Percentiles rank a stretch among this genome's conserved stretches.
These are phyloP conservation scores for Dunckerocampus dactyliophorus DNA, from an alignment of 2,113 vertebrate species.

Conservation along the genomic window DNA sequence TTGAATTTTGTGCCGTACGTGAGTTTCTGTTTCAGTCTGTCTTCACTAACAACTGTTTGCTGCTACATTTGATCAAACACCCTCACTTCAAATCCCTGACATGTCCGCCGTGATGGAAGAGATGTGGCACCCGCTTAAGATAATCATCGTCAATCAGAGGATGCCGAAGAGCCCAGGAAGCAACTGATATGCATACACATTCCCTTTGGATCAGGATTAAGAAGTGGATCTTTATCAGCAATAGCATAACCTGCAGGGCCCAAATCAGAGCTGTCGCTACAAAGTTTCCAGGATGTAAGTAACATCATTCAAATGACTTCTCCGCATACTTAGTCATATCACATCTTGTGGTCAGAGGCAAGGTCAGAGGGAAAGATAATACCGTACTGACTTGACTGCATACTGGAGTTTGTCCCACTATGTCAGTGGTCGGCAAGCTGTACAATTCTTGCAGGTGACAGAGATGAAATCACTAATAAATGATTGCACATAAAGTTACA, in stretches of 20 bases:
- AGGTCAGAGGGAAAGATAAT: too few relatives aligned
- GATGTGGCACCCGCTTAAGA: slow-evolving; percentile 52
- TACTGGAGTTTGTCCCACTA: too few relatives aligned
- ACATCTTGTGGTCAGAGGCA: too few relatives aligned
- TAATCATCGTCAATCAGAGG: slow-evolving; percentile 59
- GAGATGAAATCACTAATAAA: too few relatives aligned
- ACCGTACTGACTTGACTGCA: too few relatives aligned
- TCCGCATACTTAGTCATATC: too few relatives aligned
- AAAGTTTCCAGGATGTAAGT: background rate
- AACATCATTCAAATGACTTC: background rate
- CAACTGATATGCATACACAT: slow-evolving; percentile 51
- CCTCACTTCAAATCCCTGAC: slow-evolving; percentile 52
- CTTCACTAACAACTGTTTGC: slow-evolving; percentile 40
- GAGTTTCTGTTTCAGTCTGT: slow-evolving; percentile 12
- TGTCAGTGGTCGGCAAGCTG: too few relatives aligned
- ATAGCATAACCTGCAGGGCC: slow-evolving; percentile 42
- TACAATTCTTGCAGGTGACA: too few relatives aligned
- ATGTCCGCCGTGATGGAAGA: slow-evolving; percentile 42
- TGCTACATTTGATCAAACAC: slow-evolving; percentile 49
- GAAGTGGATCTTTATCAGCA: slow-evolving; percentile 47
- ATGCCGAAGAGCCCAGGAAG: slow-evolving; percentile 51
- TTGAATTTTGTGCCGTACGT: slow-evolving; percentile 35
- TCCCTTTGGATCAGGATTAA: slow-evolving; percentile 59
- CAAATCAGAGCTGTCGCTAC: slow-evolving; percentile 5
- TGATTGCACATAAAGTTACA: too few relatives aligned